These are phyloP conservation scores for Pterostichus madidus DNA, from an alignment of 2,888 invertebrate species.

Conservation along the genomic window DNA sequence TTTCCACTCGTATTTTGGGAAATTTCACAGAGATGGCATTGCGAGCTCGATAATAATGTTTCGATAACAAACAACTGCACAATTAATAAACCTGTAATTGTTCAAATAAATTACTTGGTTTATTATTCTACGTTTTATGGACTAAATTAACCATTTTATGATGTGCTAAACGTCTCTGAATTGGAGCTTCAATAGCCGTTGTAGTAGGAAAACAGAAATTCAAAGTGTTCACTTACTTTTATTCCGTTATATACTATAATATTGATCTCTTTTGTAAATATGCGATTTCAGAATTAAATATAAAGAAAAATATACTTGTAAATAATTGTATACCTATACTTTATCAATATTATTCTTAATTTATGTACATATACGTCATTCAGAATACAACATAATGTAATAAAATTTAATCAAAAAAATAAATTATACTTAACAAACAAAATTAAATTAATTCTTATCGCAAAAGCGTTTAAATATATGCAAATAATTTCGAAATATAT, in stretches of 20 bases:
- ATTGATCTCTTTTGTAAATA: slow-evolving; percentile 32
- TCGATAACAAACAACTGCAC: slow-evolving; percentile 55
- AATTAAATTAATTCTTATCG: too few species aligned
- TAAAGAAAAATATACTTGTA: too few species aligned
- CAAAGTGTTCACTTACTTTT: slow-evolving; percentile 21
- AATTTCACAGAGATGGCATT: slow-evolving; percentile 38
- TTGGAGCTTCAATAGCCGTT: slow-evolving; percentile 50
- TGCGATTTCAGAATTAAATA: too few species aligned
- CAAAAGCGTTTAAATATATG: too few species aligned
- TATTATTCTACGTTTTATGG: slow-evolving; percentile 58
- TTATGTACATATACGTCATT: too few species aligned
- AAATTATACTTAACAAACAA: too few species aligned
- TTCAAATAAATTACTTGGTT: slow-evolving; percentile 55
- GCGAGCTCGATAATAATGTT: slow-evolving; percentile 47
- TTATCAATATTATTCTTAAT: not conserved
- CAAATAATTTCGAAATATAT: too few species aligned
- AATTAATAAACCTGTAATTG: slow-evolving; percentile 62
- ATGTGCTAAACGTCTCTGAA: slow-evolving; percentile 57
- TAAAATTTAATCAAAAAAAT: too few species aligned
- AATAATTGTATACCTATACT: too few species aligned
- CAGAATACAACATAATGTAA: too few species aligned
- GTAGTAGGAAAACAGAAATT: slow-evolving; percentile 48
- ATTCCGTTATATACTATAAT: slow-evolving; percentile 40
- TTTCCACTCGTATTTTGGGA: slow-evolving; percentile 1
- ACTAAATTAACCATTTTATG: slow-evolving; percentile 62